Base-by-base conservation (phyloP, 2,888 invertebrate genomes). In the Heliconius cydno region DNA sequence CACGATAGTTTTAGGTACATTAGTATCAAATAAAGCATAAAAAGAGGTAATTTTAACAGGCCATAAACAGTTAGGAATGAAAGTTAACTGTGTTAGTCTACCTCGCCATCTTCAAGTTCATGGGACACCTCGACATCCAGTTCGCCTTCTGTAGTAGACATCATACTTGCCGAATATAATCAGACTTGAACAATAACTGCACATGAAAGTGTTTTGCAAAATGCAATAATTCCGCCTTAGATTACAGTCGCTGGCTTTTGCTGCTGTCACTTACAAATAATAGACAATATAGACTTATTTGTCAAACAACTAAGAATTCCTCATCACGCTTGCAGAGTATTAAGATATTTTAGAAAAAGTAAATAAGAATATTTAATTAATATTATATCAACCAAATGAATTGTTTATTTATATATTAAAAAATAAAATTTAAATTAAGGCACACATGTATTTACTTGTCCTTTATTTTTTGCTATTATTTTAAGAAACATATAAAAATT, bases 21-120 rank as follows among this genome's bases (percentile, higher is more conserved):
- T 22, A 28, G 9, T 28, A 70, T 25, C 34, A 52, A 52, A 60
- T n/a, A 34, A n/a, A n/a, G 60, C 22, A 60, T 60, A n/a, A 73
- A 75, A 70, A 79, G 52, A 71, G 66, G 57, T 65, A 73, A 46
- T 80, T 76, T 73, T 79, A 79, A 34, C 60, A 60, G 34, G 13
- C n/a, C 15, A 25, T 30, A 57, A 38, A 57, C n/a, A n/a, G n/a
- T 73, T 60, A n/a, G 13, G n/a, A 13, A 60, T n/a, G 38, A 60
- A 60, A 73, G 60, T 73, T 73, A 34, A 7, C 34, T 34, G 34
- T 34, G 25, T 60, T 79, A 77, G 78, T 89, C 92, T 92, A 96
- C 97, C 96, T 97, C 96, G 86, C 97, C 96, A 82, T 97, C 97
- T 88, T 97, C 96, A 81, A 96, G 91, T 88, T 96, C 97, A 83